These are phyloP conservation scores for Chamaetylas fuelleborni DNA, from an alignment of 2,113 vertebrate species.

Conservation along the genomic window DNA sequence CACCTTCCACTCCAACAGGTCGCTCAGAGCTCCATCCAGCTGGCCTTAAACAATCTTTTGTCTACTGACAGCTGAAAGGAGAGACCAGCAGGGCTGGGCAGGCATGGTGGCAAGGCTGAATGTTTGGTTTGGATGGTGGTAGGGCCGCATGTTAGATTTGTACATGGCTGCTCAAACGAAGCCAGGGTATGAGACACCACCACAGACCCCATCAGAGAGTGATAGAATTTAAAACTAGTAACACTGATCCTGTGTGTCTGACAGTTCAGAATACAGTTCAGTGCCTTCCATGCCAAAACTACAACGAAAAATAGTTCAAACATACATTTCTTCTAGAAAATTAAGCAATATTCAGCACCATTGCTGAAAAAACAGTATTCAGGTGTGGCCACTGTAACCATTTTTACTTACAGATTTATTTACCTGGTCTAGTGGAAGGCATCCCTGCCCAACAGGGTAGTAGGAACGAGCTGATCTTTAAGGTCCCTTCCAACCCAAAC, in stretches of 20 bases:
- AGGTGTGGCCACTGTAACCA: not conserved
- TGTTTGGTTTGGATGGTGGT: no score
- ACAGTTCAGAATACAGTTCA: not conserved
- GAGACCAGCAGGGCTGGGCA: not conserved
- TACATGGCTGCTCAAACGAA: not conserved
- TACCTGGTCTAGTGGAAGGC: no score
- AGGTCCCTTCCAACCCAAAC: not conserved
- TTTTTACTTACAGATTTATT: not conserved
- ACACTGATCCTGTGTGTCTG: not conserved
- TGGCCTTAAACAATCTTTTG: not conserved
- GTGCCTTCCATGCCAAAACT: not conserved
- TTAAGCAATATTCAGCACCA: not conserved
- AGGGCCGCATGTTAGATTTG: not conserved
- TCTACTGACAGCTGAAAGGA: not conserved
- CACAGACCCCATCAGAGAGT: not conserved
- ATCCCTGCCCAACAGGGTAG: not conserved
- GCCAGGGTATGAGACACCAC: not conserved
- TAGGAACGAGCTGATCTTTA: not conserved
- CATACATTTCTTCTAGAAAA: not conserved
- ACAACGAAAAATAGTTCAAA: not conserved
- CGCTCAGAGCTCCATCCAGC: not conserved
- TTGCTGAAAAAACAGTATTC: not conserved
- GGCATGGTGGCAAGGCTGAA: not conserved
- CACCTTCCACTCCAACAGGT: not conserved
- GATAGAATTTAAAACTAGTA: not conserved